phyloP scores from a whole-genome alignment of 2,888 invertebrate species.

The Polydrusus tereticollis region DNA sequence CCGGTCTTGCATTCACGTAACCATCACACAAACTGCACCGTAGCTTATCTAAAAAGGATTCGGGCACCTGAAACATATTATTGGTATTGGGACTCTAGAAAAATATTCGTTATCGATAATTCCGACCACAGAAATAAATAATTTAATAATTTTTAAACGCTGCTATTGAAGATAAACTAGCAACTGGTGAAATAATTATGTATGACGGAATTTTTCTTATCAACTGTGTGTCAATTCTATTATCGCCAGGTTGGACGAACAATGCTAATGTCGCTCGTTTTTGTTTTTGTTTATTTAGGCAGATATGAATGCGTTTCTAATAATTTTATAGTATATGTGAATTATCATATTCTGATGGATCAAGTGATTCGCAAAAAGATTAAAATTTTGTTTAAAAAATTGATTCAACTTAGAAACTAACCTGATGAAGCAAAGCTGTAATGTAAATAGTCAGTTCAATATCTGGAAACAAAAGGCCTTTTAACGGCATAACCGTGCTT shows the following conservation, averaged over 20 bases:
- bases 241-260: conserved; percentile 30
- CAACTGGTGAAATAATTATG: conserved; percentile 28
- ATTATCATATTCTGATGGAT: neutral
- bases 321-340: neutral
- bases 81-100: too few relatives aligned
- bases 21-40: conserved; percentile 57
- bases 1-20: conserved; percentile 56
- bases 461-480: too few relatives aligned
- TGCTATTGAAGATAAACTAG: conserved; percentile 28
- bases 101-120: conserved; percentile 5
- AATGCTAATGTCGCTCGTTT: conserved; percentile 16
- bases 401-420: too few relatives aligned
- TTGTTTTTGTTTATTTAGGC: conserved; percentile 31
- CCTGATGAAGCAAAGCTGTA: too few relatives aligned
- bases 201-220: conserved; percentile 32
- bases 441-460: too few relatives aligned
- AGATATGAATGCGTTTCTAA: conserved; percentile 4
- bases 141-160: conserved; percentile 39
- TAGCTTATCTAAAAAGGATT: conserved; percentile 53
- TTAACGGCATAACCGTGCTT: too few relatives aligned
- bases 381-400: neutral
- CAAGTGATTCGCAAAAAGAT: neutral
- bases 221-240: conserved; percentile 38
- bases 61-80: conserved; percentile 57
- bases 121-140: neutral